Evolutionary conservation across 2,113 vertebrate genomes (phyloP), one percentile per base, ranked within the genome.

Genomic region (Cryptomyrus ogoouensis): DNA sequence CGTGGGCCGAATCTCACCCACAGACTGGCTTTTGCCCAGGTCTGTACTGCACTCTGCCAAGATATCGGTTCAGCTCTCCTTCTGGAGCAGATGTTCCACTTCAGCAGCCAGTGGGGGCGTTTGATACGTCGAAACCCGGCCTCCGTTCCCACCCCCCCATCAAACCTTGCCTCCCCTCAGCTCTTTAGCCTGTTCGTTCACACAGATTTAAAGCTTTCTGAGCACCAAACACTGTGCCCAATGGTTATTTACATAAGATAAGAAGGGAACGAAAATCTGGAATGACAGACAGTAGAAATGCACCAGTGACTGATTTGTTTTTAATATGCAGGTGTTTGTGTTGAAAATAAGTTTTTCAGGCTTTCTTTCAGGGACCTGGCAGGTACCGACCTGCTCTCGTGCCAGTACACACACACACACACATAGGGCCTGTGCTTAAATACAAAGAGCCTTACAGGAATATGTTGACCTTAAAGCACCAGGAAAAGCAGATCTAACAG

Each of bases 361-460:
- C 35, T 42, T 77, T 17, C 74, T 7, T 35, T 31, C 66, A 12
- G 66, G 31, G 66, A 5, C 15, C 35, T 84, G 42, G 58, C 53
- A 66, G 35, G 56, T 24, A 5, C 24, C 2, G 74, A 1, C 53
- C 44, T 53, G 53, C 87, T 58, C 52, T 58, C 9, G 0, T 42
- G 19, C 56, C 39, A 39, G 53, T 53, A 88, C 87, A 88, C 50
- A 88, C 87, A 88, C 86, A 58, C 31, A 58, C 52, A 88, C 1
- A 50, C 8, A 58, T 15, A 27, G 5, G 62, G 15, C 31, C 2
- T 39, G 15, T 42, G 31, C 35, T 19, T 80, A 80, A 80, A 80
- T 80, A 80, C 74, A 35, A 42, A 80, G 74, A 80, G 74, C 31
- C 74, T 80, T 5, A 39, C 31, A 80, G 74, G 13, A 80, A 70